Evolutionary conservation across 2,113 vertebrate genomes (phyloP).

Genomic region (Laticauda laticaudata): DNA sequence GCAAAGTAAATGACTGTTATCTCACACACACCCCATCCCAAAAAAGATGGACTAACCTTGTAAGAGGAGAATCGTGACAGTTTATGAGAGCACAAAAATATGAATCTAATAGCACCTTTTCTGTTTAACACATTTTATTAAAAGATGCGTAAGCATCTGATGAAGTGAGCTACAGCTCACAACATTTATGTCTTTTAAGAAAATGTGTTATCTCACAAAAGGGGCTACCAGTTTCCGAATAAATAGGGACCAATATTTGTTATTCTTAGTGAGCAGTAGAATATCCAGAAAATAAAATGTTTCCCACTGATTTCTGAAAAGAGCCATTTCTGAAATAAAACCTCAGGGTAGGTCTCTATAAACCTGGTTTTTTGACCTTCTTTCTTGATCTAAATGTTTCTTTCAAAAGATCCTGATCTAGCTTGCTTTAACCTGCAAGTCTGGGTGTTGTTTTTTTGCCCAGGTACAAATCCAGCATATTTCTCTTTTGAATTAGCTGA

Average conservation of each 20-base stretch:
- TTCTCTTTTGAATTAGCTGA: background rate
- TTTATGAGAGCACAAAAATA: background rate
- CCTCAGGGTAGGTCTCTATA: background rate
- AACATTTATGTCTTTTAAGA: background rate
- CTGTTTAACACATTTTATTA: background rate
- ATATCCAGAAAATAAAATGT: background rate
- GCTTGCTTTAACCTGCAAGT: background rate
- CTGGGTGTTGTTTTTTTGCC: background rate
- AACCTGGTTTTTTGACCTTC: background rate
- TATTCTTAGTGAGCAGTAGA: background rate
- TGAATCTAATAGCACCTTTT: background rate
- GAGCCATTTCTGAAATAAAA: background rate
- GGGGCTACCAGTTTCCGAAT: background rate
- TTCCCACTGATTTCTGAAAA: background rate
- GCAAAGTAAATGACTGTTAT: background rate
- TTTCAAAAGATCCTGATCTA: background rate
- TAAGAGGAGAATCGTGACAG: background rate
- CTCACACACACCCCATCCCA: background rate
- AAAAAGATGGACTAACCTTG: background rate
- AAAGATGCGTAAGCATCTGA: background rate
- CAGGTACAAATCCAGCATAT: background rate
- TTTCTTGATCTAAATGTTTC: background rate
- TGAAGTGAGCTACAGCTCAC: background rate
- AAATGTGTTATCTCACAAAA: background rate
- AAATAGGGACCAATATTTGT: background rate